Conservation (phyloP, 2,113 vertebrate genomes). For the Hydropotes inermis region DNA sequence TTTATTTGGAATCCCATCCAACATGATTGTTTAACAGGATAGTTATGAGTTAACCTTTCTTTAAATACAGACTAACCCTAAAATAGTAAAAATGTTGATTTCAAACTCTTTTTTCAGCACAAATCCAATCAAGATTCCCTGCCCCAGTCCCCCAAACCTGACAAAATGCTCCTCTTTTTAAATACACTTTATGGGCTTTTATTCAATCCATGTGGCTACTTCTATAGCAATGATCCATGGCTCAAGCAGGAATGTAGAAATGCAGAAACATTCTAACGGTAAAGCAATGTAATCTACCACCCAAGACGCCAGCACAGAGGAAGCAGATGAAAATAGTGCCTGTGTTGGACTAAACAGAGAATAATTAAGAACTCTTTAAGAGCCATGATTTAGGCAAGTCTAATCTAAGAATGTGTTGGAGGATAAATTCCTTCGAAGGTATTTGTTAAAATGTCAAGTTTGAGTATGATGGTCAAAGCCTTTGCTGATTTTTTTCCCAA, state of each 20-base stretch:
- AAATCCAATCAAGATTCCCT: not conserved
- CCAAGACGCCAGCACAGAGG: not conserved
- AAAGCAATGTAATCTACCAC: conserved; percentile 13
- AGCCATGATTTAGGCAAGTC: not conserved
- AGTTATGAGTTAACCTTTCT: not conserved
- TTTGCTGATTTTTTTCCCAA: not conserved
- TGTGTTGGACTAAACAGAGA: not conserved
- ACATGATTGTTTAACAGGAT: not conserved
- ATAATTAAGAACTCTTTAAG: not conserved
- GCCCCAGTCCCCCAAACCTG: rapidly evolving
- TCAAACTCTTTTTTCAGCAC: conserved; percentile 11
- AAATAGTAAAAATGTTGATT: not conserved
- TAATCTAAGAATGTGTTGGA: not conserved
- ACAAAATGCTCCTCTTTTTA: not conserved
- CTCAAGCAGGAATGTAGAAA: conserved; percentile 50
- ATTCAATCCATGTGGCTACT: not conserved
- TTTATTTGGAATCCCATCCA: not conserved
- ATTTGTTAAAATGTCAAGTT: not conserved
- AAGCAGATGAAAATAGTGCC: not conserved
- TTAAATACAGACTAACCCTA: not conserved
- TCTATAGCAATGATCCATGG: not conserved
- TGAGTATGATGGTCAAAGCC: not conserved
- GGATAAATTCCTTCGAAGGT: not conserved
- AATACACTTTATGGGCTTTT: not conserved
- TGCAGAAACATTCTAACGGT: conserved; percentile 1